A percentile compares a stretch with the other conserved stretches of the same genome.
phyloP scores from a whole-genome alignment of 2,888 invertebrate species.

The Amblyteles armatorius region DNA sequence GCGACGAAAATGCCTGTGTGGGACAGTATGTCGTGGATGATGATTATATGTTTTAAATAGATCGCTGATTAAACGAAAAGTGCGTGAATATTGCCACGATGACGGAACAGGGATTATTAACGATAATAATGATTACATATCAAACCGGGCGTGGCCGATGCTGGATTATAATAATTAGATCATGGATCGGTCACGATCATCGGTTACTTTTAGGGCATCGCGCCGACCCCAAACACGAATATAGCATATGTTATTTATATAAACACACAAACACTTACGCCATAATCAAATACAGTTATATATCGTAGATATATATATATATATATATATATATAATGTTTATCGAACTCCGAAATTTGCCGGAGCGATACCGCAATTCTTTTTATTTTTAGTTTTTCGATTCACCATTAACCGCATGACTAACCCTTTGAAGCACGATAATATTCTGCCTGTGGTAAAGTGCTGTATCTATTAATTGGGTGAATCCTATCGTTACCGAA shows the following conservation, averaged over 20 bases:
- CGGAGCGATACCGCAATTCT: not conserved
- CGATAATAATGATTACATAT: conserved; percentile 41
- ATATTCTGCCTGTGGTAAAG: not conserved
- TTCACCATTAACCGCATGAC: not conserved
- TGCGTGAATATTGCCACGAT: conserved; percentile 53
- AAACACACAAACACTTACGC: conserved; percentile 37
- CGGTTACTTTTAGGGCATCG: conserved; percentile 44
- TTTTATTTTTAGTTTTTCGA: not conserved
- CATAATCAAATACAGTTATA: conserved; percentile 40
- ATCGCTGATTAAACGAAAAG: conserved; percentile 48
- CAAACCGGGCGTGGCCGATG: conserved; percentile 44
- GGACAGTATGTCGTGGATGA: conserved; percentile 24
- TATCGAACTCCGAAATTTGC: conserved; percentile 37
- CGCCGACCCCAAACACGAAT: conserved; percentile 36
- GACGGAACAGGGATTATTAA: conserved; percentile 31
- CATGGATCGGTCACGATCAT: conserved; percentile 13
- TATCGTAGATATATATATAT: conserved; percentile 49
- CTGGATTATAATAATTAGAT: conserved; percentile 60
- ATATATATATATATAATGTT: conserved; percentile 58
- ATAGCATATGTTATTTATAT: conserved; percentile 37
- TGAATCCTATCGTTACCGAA: not conserved
- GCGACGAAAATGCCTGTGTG: conserved; percentile 17
- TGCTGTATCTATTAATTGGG: not conserved
- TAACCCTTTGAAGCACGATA: not conserved
- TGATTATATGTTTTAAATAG: conserved; percentile 60